These are phyloP conservation scores for Brotula barbata DNA, from an alignment of 2,797 vertebrate species.

Conservation along the genomic window DNA sequence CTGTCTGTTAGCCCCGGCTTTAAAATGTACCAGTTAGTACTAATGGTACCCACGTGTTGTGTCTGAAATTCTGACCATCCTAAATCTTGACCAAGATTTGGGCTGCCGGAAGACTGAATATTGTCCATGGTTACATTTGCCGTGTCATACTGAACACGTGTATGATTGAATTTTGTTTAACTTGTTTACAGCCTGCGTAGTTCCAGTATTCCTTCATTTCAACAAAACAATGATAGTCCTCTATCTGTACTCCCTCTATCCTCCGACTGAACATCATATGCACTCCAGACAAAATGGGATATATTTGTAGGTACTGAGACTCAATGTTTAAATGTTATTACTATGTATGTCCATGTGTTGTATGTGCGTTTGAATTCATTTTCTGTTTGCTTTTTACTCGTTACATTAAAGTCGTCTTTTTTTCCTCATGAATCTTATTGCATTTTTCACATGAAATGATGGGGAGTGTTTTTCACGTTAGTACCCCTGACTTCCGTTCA, in stretches of 20 bases:
- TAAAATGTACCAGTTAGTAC: no score
- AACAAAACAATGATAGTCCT: slow-evolving; percentile 7
- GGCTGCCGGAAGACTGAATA: no score
- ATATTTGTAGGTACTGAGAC: slow-evolving; percentile 62
- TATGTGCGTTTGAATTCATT: slow-evolving; percentile 54
- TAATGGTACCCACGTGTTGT: no score
- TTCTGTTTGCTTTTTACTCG: slow-evolving; percentile 60
- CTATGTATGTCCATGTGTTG: slow-evolving; percentile 59
- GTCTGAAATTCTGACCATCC: no score
- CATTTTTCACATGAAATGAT: no score
- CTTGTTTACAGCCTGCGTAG: slow-evolving; percentile 23
- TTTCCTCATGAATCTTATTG: no score
- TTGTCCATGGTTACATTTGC: no score
- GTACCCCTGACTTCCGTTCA: no score
- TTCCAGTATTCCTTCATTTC: slow-evolving; percentile 28
- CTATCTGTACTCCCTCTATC: slow-evolving; percentile 27
- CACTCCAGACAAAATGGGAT: slow-evolving; percentile 57
- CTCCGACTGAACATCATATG: slow-evolving; percentile 25
- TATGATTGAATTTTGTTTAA: slow-evolving; percentile 22
- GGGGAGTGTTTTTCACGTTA: no score
- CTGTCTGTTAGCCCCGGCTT: background rate
- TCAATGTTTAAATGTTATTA: slow-evolving; percentile 52
- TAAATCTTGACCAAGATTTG: no score
- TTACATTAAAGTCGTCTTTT: slow-evolving; percentile 63
- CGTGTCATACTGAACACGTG: background rate